Conservation (phyloP, 2,113 vertebrate genomes). For the Anarrhichthys ocellatus region DNA sequence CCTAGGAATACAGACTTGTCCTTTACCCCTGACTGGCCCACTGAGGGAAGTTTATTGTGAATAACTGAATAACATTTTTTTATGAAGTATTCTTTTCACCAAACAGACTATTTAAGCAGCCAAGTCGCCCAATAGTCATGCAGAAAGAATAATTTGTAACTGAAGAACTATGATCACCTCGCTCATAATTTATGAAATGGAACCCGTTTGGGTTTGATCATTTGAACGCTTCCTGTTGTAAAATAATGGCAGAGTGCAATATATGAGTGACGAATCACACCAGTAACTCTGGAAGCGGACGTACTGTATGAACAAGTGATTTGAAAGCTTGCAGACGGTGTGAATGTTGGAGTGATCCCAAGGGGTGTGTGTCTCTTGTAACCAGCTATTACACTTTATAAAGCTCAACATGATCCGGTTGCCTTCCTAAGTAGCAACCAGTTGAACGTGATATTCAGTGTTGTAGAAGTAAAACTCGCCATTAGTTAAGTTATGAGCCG, state of each 20-base stretch:
- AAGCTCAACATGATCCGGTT: background rate
- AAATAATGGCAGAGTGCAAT: conserved; percentile 19
- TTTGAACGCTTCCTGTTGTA: conserved; percentile 20
- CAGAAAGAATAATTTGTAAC: conserved; percentile 22
- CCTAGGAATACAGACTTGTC: conserved; percentile 74
- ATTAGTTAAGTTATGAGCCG: conserved; percentile 27
- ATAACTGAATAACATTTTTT: conserved; percentile 66
- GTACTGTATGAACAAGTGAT: conserved; percentile 11
- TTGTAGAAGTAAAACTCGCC: conserved; percentile 6
- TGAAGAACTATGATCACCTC: conserved; percentile 26
- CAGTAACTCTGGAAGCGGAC: background rate
- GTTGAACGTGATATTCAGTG: conserved; percentile 6
- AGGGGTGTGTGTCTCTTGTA: conserved; percentile 9
- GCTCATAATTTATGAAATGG: conserved; percentile 3
- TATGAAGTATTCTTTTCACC: conserved; percentile 36
- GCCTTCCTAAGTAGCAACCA: background rate
- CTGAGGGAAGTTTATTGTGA: conserved; percentile 61
- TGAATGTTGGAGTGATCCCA: background rate
- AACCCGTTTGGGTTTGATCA: conserved; percentile 35
- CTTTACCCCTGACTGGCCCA: conserved; percentile 65
- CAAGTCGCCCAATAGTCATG: conserved; percentile 8
- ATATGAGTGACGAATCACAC: conserved; percentile 8
- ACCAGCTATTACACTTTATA: background rate
- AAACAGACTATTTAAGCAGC: conserved; percentile 30
- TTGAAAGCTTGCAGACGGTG: conserved; percentile 16